phyloP scores from a whole-genome alignment of 2,113 vertebrate species.

The Nettapus auritus region DNA sequence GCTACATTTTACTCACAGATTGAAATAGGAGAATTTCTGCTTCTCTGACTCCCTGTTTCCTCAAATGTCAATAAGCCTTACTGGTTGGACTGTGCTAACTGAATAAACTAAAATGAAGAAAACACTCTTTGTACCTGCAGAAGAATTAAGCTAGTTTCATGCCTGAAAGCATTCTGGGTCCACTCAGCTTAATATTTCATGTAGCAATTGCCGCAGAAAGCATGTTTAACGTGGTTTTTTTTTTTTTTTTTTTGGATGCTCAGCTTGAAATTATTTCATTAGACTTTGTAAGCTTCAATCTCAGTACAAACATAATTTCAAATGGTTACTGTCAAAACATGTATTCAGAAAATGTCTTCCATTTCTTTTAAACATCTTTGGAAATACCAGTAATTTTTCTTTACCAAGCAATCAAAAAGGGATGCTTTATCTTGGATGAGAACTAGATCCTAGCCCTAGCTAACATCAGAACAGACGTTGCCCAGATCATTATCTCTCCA shows the following conservation, averaged over 20 bases:
- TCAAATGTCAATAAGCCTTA: background rate
- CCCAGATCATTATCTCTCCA: background rate
- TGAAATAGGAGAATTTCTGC: background rate
- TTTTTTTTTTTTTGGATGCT: background rate
- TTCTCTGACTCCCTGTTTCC: background rate
- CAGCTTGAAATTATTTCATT: background rate
- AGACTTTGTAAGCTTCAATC: background rate
- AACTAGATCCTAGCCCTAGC: background rate
- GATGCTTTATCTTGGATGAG: background rate
- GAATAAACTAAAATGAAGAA: background rate
- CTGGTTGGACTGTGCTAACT: background rate
- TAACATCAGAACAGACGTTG: background rate
- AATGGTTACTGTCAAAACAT: background rate
- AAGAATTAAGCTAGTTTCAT: background rate
- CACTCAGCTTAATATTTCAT: background rate
- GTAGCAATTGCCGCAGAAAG: background rate
- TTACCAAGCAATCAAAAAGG: background rate
- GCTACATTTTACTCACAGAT: background rate
- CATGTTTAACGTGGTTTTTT: background rate
- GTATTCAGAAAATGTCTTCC: background rate
- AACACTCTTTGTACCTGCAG: background rate
- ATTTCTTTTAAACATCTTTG: background rate
- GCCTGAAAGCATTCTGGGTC: background rate
- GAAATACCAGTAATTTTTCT: background rate
- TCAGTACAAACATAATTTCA: background rate